phyloP scores from a whole-genome alignment of 2,888 invertebrate genomes.

The Axea sp. region DNA sequence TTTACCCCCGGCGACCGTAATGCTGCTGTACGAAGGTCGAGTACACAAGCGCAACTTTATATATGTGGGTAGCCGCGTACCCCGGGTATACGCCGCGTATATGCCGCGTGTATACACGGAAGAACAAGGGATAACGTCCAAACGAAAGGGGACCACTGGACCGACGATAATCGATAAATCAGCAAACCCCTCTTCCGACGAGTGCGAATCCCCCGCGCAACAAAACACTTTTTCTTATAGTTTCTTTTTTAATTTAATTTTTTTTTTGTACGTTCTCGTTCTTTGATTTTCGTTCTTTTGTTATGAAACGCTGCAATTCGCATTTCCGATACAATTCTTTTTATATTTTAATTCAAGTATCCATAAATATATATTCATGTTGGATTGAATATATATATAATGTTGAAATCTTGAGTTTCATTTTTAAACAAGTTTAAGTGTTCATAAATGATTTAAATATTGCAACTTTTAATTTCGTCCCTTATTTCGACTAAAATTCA shows the following conservation, averaged over 20 bases:
- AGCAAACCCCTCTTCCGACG: constrained; percentile 63
- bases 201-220: constrained; percentile 39
- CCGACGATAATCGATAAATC: constrained; percentile 77
- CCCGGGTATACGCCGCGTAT: constrained; percentile 60
- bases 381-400: too few relatives aligned
- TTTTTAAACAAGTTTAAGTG: too few relatives aligned
- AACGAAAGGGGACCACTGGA: constrained; percentile 72
- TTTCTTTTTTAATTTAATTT: background rate
- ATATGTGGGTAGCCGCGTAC: constrained; percentile 68
- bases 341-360: too few relatives aligned
- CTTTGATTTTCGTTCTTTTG: too few relatives aligned
- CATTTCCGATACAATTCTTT: too few relatives aligned
- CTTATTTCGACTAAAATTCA: too few relatives aligned
- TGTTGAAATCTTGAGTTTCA: too few relatives aligned
- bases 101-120: constrained; percentile 59
- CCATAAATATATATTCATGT: too few relatives aligned
- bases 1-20: constrained; percentile 72
- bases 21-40: constrained; percentile 68
- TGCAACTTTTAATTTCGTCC: too few relatives aligned
- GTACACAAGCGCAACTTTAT: constrained; percentile 66
- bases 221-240: constrained; percentile 31
- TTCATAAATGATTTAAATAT: too few relatives aligned
- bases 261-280: constrained; percentile 1
- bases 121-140: constrained; percentile 64
- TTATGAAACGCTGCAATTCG: too few relatives aligned